These are phyloP conservation scores for Platypus cylindrus DNA, from an alignment of 2,888 invertebrate species.

Conservation along the genomic window DNA sequence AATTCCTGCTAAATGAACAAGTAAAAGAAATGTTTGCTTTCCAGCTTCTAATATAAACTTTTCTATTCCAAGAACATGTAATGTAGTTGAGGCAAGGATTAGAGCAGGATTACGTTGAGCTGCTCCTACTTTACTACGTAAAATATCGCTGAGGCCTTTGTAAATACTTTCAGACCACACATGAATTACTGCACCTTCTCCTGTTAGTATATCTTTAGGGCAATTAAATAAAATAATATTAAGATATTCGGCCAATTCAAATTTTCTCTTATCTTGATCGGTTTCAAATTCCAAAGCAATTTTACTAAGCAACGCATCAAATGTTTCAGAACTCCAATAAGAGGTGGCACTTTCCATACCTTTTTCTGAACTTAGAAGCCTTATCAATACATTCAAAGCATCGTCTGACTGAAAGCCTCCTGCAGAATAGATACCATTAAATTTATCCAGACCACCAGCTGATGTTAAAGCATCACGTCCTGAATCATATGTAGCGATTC, in stretches of 20 bases:
- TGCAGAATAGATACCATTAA: slow-evolving; percentile 76
- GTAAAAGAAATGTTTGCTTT: slow-evolving; percentile 68
- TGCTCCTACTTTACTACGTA: slow-evolving; percentile 76
- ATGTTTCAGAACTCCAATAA: slow-evolving; percentile 76
- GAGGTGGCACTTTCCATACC: slow-evolving; percentile 56
- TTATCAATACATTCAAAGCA: slow-evolving; percentile 68
- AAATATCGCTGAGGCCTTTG: slow-evolving; percentile 70
- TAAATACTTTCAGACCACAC: slow-evolving; percentile 73
- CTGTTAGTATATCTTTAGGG: slow-evolving; percentile 51
- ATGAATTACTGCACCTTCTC: slow-evolving; percentile 54
- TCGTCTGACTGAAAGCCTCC: slow-evolving; percentile 85
- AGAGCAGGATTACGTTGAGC: slow-evolving; percentile 82
- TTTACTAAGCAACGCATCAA: slow-evolving; percentile 70
- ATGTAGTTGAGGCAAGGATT: slow-evolving; percentile 65
- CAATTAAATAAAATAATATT: slow-evolving; percentile 63
- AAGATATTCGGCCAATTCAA: slow-evolving; percentile 72
- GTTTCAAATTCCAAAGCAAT: slow-evolving; percentile 79
- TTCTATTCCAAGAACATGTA: slow-evolving; percentile 72
- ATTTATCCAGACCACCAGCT: slow-evolving; percentile 64
- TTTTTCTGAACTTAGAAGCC: slow-evolving; percentile 53
- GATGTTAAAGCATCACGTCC: slow-evolving; percentile 70
- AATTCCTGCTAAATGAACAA: slow-evolving; percentile 78
- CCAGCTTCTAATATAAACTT: slow-evolving; percentile 75
- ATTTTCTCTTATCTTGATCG: slow-evolving; percentile 79
- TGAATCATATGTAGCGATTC: slow-evolving; percentile 63